A percentile compares a stretch with the other conserved stretches of the same genome.
These are phyloP conservation scores for Plecturocebus donacophilus DNA, from an alignment of 2,113 vertebrate species.

Conservation along the genomic window DNA sequence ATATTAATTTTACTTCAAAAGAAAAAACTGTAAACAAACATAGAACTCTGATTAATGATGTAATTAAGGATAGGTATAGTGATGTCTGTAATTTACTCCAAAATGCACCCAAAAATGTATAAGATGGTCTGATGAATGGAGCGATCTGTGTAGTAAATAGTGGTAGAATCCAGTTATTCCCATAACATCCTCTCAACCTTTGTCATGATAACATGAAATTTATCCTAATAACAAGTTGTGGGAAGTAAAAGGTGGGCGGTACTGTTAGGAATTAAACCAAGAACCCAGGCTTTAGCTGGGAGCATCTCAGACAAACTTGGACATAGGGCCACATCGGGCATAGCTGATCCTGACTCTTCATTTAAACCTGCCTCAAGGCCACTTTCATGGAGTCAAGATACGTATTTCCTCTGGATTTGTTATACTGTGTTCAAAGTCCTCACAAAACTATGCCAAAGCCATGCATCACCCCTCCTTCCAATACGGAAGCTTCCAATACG, in stretches of 20 bases:
- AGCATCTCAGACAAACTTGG: not conserved
- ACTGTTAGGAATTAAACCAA: too few relatives aligned
- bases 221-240: not conserved
- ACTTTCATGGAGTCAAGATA: not conserved
- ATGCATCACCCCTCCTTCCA: not conserved
- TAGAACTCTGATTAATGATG: not conserved
- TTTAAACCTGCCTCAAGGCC: not conserved
- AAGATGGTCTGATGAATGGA: not conserved
- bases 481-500: not conserved
- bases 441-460: not conserved
- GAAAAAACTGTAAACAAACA: not conserved
- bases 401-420: not conserved
- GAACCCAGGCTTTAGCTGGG: not conserved
- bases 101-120: constrained; percentile 5
- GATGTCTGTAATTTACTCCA: not conserved
- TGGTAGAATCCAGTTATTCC: not conserved
- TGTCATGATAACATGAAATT: not conserved
- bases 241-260: not conserved
- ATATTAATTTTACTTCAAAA: not conserved
- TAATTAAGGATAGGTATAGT: not conserved
- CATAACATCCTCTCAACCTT: not conserved
- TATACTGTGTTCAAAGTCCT: not conserved
- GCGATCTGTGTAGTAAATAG: not conserved
- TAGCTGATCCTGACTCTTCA: not conserved
- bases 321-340: fast-evolving